Percentiles rank a stretch among this genome's conserved stretches.
Evolutionary conservation across 1,140 invertebrate genomes (phyloP).

Genomic region (Muscidifurax raptorellus): DNA sequence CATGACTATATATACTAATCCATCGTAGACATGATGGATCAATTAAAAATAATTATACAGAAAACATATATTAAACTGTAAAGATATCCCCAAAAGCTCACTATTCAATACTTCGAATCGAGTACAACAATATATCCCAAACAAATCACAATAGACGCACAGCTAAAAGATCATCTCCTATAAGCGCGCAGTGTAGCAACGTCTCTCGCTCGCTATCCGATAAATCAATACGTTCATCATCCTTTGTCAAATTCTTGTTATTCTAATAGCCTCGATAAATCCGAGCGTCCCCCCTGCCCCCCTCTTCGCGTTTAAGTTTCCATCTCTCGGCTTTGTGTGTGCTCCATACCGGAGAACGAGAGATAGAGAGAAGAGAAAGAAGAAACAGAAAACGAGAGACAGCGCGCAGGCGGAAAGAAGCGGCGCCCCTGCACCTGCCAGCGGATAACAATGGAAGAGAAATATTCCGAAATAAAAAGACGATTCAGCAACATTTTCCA

Average conservation of each 20-base stretch:
- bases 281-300: not conserved
- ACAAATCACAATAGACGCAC: not conserved
- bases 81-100: too few species aligned
- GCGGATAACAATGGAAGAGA: constrained; percentile 46
- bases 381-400: constrained; percentile 16
- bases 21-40: too few species aligned
- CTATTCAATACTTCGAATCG: not conserved
- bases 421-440: constrained; percentile 38
- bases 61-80: too few species aligned
- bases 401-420: constrained; percentile 12
- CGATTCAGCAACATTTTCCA: constrained; percentile 50
- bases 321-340: constrained; percentile 12
- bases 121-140: not conserved
- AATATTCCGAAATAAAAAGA: constrained; percentile 53
- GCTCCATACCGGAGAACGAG: not conserved
- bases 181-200: not conserved
- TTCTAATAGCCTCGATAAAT: constrained; percentile 51
- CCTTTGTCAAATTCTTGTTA: constrained; percentile 31
- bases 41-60: too few species aligned
- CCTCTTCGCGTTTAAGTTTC: constrained; percentile 11
- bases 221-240: constrained; percentile 33
- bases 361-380: not conserved
- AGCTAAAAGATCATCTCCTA: not conserved
- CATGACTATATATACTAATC: too few species aligned
- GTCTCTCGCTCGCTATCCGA: too few species aligned